phyloP scores from a whole-genome alignment of 64 coral and sea anemone genomes.

The Acropora yongei region DNA sequence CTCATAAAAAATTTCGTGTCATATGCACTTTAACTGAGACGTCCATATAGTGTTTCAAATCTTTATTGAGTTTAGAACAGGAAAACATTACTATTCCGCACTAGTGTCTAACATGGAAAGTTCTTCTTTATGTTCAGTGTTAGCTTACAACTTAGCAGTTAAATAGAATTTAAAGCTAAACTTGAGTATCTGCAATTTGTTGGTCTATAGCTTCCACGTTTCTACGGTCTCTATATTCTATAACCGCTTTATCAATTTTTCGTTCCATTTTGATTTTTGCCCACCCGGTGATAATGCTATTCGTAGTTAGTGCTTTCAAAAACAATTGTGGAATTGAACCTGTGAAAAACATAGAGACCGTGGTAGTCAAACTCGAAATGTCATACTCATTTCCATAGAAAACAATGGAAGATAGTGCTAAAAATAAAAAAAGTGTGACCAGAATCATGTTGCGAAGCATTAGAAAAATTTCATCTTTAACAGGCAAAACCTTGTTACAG shows the following conservation, averaged over 20 bases:
- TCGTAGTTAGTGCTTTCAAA: not conserved
- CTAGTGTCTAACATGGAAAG: no score
- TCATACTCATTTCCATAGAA: not conserved
- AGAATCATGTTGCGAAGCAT: constrained; percentile 9
- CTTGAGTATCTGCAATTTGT: no score
- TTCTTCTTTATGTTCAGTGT: no score
- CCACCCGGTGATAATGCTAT: not conserved
- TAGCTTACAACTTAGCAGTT: no score
- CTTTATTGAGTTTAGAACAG: no score
- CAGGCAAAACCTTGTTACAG: not conserved
- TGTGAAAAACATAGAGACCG: not conserved
- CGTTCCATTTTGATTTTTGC: not conserved
- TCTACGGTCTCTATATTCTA: not conserved
- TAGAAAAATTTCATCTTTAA: not conserved
- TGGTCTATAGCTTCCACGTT: no score
- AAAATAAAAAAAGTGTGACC: not conserved
- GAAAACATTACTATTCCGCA: no score
- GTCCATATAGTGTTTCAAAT: no score
- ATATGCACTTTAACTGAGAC: no score
- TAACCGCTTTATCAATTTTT: not conserved
- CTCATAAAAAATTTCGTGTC: no score
- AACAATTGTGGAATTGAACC: not conserved
- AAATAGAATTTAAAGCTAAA: no score
- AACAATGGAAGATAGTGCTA: not conserved
- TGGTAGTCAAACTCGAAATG: not conserved